A percentile compares a stretch with the other conserved stretches of the same genome.
phyloP scores from a whole-genome alignment of 2,888 invertebrate species.

The Atrina japonica region DNA sequence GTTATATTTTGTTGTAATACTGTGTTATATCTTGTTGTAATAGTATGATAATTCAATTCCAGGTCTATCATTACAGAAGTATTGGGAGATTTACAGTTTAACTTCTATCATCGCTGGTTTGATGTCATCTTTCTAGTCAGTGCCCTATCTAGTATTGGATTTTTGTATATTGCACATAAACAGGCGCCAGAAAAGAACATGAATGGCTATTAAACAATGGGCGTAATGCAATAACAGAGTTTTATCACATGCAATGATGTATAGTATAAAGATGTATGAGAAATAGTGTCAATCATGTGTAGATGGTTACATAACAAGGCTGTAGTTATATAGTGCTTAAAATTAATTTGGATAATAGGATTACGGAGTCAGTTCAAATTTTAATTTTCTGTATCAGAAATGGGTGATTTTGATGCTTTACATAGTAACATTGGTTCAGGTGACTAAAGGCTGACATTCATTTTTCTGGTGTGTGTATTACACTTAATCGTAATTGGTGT shows the following conservation, averaged over 20 bases:
- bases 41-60: slow-evolving; percentile 51
- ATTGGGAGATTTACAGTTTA: slow-evolving; percentile 97
- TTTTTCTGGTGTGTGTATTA: too few relatives aligned
- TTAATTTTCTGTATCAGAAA: too few relatives aligned
- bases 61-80: slow-evolving; percentile 95
- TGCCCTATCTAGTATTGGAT: slow-evolving; percentile 96
- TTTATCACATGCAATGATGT: too few relatives aligned
- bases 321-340: not conserved
- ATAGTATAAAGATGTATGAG: too few relatives aligned
- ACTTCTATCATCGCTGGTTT: slow-evolving; percentile 99
- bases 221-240: not conserved
- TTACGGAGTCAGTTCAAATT: too few relatives aligned
- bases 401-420: too few relatives aligned
- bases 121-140: slow-evolving; percentile 99
- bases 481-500: too few relatives aligned
- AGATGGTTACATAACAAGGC: not conserved
- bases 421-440: too few relatives aligned
- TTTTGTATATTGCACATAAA: slow-evolving; percentile 91
- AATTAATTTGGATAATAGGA: too few relatives aligned
- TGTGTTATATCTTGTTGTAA: slow-evolving; percentile 2
- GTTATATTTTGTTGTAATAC: too few relatives aligned
- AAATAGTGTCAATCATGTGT: too few relatives aligned
- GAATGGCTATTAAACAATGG: not conserved
- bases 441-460: too few relatives aligned
- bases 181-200: slow-evolving; percentile 73